Conservation (phyloP, 1,140 invertebrate species). For the Procambarus virginalis region DNA sequence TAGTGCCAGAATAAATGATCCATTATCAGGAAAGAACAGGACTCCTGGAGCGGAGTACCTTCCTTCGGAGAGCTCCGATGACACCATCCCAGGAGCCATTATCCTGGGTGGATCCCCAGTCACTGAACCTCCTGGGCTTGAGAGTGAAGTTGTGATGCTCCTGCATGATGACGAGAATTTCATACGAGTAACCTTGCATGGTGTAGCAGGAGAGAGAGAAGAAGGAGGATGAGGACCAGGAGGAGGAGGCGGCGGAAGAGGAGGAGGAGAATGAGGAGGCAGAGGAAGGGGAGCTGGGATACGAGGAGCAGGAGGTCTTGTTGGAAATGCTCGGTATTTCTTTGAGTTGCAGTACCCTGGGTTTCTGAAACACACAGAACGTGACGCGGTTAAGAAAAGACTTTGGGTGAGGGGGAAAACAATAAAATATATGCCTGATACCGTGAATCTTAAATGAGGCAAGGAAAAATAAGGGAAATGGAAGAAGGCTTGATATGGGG, state of each 20-base stretch:
- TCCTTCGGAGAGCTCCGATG: background rate
- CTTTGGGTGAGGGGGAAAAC: too few species aligned
- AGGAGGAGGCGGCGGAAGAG: too few species aligned
- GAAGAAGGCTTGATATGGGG: background rate
- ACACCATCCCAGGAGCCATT: background rate
- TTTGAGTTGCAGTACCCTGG: background rate
- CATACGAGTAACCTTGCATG: background rate
- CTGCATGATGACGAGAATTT: background rate
- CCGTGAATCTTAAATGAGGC: too few species aligned
- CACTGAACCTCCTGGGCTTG: background rate
- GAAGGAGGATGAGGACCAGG: background rate
- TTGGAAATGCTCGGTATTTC: background rate
- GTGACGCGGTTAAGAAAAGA: too few species aligned
- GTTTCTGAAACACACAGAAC: background rate
- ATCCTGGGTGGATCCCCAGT: background rate
- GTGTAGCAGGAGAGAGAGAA: background rate
- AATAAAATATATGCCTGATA: too few species aligned
- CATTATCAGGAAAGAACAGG: too few species aligned
- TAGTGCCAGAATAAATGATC: too few species aligned
- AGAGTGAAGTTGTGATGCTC: background rate
- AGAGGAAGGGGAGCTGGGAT: background rate
- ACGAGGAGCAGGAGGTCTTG: background rate
- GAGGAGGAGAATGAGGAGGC: too few species aligned
- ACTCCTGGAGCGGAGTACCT: background rate
- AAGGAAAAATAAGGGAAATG: too few species aligned